These are phyloP conservation scores for Salmo trutta DNA, from an alignment of 2,797 vertebrate genomes.

Conservation along the genomic window DNA sequence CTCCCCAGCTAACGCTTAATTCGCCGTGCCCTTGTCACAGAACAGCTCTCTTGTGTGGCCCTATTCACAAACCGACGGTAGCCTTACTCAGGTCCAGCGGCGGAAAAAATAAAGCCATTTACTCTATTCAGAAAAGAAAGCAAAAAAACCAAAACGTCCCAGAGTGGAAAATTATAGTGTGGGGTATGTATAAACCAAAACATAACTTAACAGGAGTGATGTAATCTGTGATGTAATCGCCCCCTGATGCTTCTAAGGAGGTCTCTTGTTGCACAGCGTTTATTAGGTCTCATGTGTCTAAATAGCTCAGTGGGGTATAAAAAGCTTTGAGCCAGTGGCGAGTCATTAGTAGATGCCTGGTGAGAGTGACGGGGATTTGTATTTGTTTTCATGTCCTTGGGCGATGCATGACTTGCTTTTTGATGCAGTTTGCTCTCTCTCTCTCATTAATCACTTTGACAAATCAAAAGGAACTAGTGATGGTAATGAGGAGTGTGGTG, in stretches of 20 bases:
- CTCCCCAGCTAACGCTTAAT: conserved; percentile 47
- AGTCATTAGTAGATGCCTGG: background rate
- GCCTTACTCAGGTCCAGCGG: conserved; percentile 18
- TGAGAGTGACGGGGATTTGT: background rate
- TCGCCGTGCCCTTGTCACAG: conserved; percentile 36
- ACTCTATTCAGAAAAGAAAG: conserved; percentile 49
- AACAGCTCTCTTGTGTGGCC: conserved; percentile 36
- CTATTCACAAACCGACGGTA: conserved; percentile 44
- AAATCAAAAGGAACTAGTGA: conserved; percentile 51
- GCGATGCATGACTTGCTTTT: conserved; percentile 24
- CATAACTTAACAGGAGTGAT: conserved; percentile 48
- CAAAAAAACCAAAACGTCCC: background rate
- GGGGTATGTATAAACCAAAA: conserved; percentile 45
- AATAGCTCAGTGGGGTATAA: too few species aligned
- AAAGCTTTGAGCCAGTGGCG: background rate
- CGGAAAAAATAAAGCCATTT: conserved; percentile 55
- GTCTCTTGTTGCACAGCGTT: too few species aligned
- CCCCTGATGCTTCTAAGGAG: background rate
- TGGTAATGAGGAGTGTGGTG: conserved; percentile 14
- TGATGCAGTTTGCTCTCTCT: conserved; percentile 24
- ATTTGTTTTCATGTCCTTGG: conserved; percentile 11
- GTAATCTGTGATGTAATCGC: conserved; percentile 52
- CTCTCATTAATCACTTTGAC: conserved; percentile 55
- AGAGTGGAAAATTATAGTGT: conserved; percentile 51
- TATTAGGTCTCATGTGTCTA: too few species aligned